Evolutionary conservation across 2,888 invertebrate genomes (phyloP).

Genomic region (Tridacna crocea): DNA sequence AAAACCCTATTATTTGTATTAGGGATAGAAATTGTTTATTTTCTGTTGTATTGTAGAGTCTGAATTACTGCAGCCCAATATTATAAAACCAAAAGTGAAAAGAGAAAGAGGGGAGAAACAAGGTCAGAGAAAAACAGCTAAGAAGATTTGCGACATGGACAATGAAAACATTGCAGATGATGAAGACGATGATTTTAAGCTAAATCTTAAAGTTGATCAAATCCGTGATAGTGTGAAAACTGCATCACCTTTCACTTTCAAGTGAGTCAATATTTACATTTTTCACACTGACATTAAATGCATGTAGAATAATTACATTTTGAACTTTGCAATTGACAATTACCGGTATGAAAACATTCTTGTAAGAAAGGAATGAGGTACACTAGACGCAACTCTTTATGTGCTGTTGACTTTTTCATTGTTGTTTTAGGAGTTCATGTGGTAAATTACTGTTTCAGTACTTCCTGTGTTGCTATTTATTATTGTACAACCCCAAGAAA

Average conservation of each 20-base stretch:
- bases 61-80: conserved; percentile 14
- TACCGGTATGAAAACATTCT: too few species aligned
- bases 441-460: too few species aligned
- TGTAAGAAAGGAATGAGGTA: too few species aligned
- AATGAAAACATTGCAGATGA: conserved; percentile 38
- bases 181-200: conserved; percentile 50
- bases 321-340: too few species aligned
- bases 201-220: conserved; percentile 37
- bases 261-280: background rate
- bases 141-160: conserved; percentile 60
- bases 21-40: background rate
- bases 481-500: too few species aligned
- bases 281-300: too few species aligned
- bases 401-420: too few species aligned
- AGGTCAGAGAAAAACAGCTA: conserved; percentile 62
- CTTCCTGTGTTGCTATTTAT: too few species aligned
- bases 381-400: too few species aligned
- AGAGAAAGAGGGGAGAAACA: conserved; percentile 72
- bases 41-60: conserved; percentile 5
- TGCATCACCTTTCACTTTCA: conserved; percentile 1
- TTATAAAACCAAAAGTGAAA: conserved; percentile 68
- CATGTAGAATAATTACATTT: too few species aligned
- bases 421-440: too few species aligned
- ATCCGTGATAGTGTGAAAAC: conserved; percentile 38
- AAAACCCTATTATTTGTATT: background rate